Percentiles rank a stretch among this genome's conserved stretches.
Conservation (phyloP, 2,113 vertebrate genomes). For the Sinocyclocheilus maitianheensis region DNA sequence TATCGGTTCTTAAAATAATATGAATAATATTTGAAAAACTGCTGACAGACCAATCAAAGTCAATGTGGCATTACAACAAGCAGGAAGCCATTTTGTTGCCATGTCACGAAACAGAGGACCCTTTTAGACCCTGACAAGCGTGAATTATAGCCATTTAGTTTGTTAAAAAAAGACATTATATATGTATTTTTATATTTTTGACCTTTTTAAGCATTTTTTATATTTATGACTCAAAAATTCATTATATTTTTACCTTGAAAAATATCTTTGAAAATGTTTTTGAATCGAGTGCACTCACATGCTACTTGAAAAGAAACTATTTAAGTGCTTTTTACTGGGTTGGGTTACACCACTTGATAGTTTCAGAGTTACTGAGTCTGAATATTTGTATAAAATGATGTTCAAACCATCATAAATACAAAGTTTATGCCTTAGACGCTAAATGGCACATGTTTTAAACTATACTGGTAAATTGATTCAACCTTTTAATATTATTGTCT, state of each 20-base stretch:
- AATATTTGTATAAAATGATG: background rate
- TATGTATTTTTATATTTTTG: background rate
- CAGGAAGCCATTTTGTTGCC: slow-evolving; percentile 19
- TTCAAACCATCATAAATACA: background rate
- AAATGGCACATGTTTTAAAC: background rate
- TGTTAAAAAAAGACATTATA: background rate
- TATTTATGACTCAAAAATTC: background rate
- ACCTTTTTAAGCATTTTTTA: background rate
- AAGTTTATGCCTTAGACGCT: background rate
- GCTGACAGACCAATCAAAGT: background rate
- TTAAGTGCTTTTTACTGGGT: background rate
- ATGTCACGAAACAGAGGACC: background rate
- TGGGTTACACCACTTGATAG: background rate
- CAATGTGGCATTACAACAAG: background rate
- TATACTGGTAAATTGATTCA: background rate
- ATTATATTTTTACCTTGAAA: background rate
- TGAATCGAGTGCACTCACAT: background rate
- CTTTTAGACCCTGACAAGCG: background rate
- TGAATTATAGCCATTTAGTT: background rate
- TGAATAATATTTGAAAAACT: background rate
- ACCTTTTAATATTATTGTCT: background rate
- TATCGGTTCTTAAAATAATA: background rate
- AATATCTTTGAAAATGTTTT: background rate
- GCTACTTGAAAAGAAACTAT: background rate
- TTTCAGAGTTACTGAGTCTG: background rate